A percentile compares a stretch with the other conserved stretches of the same genome.
phyloP scores from a whole-genome alignment of 2,113 vertebrate species.

The Carassius auratus region DNA sequence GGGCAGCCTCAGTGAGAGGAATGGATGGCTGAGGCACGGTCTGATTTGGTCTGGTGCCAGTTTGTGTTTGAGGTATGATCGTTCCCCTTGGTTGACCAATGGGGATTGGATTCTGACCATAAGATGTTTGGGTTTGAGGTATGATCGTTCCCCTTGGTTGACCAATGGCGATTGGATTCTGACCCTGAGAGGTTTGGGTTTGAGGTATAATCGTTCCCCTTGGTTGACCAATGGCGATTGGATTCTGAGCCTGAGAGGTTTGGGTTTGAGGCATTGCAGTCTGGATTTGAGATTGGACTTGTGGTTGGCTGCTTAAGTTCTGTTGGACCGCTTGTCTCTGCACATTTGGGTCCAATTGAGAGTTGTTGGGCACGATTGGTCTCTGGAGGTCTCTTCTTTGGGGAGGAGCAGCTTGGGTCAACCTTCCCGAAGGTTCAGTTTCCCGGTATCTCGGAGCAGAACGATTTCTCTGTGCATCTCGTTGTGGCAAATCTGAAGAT shows the following conservation, averaged over 20 bases:
- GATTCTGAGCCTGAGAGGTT: constrained; percentile 56
- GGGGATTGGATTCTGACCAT: constrained; percentile 51
- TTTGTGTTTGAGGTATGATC: constrained; percentile 42
- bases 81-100: constrained; percentile 25
- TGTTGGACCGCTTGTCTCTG: constrained; percentile 48
- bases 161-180: too few relatives aligned
- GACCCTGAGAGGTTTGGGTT: constrained; percentile 34
- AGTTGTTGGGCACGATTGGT: constrained; percentile 41
- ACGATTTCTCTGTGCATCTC: neutral
- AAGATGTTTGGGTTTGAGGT: constrained; percentile 40
- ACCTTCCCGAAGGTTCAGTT: neutral
- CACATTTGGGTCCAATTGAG: constrained; percentile 52
- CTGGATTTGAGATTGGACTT: constrained; percentile 41
- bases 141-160: too few relatives aligned
- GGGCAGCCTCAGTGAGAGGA: constrained; percentile 67
- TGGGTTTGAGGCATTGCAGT: constrained; percentile 51
- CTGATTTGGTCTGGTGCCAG: constrained; percentile 48
- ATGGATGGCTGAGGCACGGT: neutral
- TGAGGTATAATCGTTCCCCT: constrained; percentile 8
- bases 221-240: constrained; percentile 40
- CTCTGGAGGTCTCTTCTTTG: constrained; percentile 42
- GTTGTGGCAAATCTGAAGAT: constrained; percentile 30
- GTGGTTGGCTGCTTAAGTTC: constrained; percentile 50
- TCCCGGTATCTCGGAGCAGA: neutral
- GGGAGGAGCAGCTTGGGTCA: neutral